Base-by-base conservation (phyloP, 2,113 vertebrate genomes). In the Phylloscopus whistleri region DNA sequence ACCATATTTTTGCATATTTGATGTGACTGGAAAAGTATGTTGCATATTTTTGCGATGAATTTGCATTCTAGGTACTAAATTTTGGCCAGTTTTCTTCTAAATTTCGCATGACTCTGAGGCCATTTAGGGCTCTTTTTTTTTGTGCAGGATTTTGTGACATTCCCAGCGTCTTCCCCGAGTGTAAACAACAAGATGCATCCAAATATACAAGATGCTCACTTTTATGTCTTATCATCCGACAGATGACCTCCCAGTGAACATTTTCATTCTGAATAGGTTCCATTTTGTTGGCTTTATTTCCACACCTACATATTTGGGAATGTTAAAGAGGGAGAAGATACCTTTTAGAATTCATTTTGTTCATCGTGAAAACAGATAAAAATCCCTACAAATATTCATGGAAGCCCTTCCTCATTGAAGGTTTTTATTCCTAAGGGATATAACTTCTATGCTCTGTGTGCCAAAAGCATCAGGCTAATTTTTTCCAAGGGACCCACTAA, bases 171-270 rank as follows among this genome's bases (percentile, higher is more conserved):
- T 90, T 72, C 17, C 8, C 24, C 60, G 30, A 24, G 37, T 78
- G 49, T 79, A 93, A 94, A 93, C 49, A 94, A 93, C 49, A 89
- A 89, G 41, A 79, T 41, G 10, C 55, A 81, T 70, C 59, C 81
- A 93, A 89, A 90, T n/a, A 84, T 18, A 63, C 39, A 75, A 75
- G 60, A 62, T 81, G 72, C 60, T 94, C 55, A 70, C 33, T 93
- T 92, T 74, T 59, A 62, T 59, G 59, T 23, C 55, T 59, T 56
- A 35, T 48, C 63, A 62, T 48, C 68, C 76, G 18, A 30, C 63
- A 85, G 46, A 66, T 55, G 46, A 93, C 83, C 30, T 77, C 59
- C 37, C 17, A 69, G 67, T 26, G 49, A 92, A 66, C 8, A 31
- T 74, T 88, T 94, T 74, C 17, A 27, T 80, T 86, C 59, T 46